phyloP scores from a whole-genome alignment of 2,113 vertebrate genomes.

The Phylloscopus whistleri region DNA sequence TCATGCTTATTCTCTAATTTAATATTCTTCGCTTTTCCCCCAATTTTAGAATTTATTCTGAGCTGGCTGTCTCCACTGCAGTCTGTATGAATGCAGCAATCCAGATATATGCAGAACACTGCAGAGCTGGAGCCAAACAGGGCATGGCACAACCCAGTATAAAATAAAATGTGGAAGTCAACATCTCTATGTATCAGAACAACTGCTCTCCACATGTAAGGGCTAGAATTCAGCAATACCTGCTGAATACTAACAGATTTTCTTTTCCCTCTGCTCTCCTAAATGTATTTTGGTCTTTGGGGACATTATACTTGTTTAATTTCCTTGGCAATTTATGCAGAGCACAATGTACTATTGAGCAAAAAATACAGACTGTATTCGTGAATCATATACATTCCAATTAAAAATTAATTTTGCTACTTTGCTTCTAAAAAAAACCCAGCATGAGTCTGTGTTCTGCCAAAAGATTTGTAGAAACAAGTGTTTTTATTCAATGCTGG shows the following conservation, averaged over 20 bases:
- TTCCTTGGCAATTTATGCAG: not conserved
- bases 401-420: not conserved
- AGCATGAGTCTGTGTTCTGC: not conserved
- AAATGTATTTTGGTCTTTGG: not conserved
- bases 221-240: not conserved
- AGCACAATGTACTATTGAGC: not conserved
- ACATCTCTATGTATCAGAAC: not conserved
- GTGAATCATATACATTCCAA: not conserved
- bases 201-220: not conserved
- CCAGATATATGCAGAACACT: not conserved
- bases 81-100: not conserved
- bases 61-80: not conserved
- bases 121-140: not conserved
- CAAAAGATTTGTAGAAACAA: not conserved
- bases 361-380: not conserved
- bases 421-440: not conserved
- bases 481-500: not conserved
- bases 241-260: not conserved
- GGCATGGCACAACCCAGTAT: not conserved
- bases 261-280: not conserved
- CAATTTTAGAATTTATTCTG: not conserved
- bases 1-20: not conserved
- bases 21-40: not conserved
- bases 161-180: not conserved
- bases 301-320: not conserved